phyloP scores from a whole-genome alignment of 2,113 vertebrate species.

The Apistogramma diplotaenia region DNA sequence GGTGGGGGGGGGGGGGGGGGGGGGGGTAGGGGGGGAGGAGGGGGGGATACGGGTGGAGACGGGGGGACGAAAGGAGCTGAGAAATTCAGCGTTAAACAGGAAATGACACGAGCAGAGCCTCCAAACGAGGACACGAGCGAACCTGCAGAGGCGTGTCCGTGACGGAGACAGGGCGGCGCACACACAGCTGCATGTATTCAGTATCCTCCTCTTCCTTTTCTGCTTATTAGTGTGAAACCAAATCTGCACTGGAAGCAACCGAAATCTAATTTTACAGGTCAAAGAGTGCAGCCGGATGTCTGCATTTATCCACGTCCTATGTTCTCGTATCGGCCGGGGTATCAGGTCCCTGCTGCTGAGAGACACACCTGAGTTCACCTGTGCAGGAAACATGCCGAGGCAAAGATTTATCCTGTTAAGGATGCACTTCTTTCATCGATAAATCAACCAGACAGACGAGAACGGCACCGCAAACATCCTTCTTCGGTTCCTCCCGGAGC shows the following conservation, averaged over 20 bases:
- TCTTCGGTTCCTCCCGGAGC: no score
- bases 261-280: constrained; percentile 30
- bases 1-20: no score
- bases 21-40: no score
- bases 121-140: no score
- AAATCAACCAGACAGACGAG: no score
- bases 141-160: neutral
- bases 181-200: neutral
- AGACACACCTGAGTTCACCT: neutral
- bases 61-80: neutral
- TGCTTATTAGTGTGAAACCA: constrained; percentile 26
- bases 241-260: constrained; percentile 2
- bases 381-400: neutral
- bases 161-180: neutral
- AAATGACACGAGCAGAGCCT: neutral
- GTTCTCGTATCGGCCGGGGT: neutral
- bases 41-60: neutral
- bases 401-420: no score
- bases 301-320: neutral
- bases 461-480: no score
- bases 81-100: neutral
- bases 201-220: neutral
- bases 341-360: neutral
- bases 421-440: no score
- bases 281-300: neutral